Evolutionary conservation across 2,797 vertebrate genomes (phyloP), one percentile per base, ranked within the genome.

Genomic region (Knipowitschia caucasica): DNA sequence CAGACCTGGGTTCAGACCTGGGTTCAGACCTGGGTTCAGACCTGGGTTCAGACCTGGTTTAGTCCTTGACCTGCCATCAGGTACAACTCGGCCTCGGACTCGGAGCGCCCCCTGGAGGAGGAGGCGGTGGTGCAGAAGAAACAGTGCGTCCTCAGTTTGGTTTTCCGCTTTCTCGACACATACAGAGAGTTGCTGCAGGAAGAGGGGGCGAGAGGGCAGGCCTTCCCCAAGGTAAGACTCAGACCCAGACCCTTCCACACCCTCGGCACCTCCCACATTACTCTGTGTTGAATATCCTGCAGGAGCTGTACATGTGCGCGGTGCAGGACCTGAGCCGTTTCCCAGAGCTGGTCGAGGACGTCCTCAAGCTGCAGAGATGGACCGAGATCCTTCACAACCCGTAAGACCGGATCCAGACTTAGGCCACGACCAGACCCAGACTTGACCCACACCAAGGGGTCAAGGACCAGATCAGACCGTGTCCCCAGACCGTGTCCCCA

Each of bases 121-220:
- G 85, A 80, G n/a, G 75, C 40, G 7, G 60, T 7, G 31, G 62
- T 53, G 0, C 82, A 89, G 67, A 90, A 88, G 86, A 98, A 96
- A 78, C 91, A 91, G 74, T 93, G 93, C 0, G 94, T 96, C 42
- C 89, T 98, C 42, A 92, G 84, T 5, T 88, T 94, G 65, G 92
- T 94, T 17, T 92, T 97, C 60, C 88, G 94, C 18, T 97, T 95
- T 81, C 85, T 97, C 81, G 95, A 96, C 65, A 96, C 92, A 1
- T 97, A 95, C 88, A 90, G 95, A 69, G 94, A 96, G 52, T 90
- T 96, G 50, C 88, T 98, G 71, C 95, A 96, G 85, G 95, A 98
- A 84, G 95, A 98, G 72, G 87, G 94, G 53, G 89, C 93, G 79
- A 53, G 93, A 74, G 27, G 91, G 89, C 82, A 92, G 88, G 82